Evolutionary conservation across 2,113 vertebrate species (phyloP).

Genomic region (Crocuta crocuta): DNA sequence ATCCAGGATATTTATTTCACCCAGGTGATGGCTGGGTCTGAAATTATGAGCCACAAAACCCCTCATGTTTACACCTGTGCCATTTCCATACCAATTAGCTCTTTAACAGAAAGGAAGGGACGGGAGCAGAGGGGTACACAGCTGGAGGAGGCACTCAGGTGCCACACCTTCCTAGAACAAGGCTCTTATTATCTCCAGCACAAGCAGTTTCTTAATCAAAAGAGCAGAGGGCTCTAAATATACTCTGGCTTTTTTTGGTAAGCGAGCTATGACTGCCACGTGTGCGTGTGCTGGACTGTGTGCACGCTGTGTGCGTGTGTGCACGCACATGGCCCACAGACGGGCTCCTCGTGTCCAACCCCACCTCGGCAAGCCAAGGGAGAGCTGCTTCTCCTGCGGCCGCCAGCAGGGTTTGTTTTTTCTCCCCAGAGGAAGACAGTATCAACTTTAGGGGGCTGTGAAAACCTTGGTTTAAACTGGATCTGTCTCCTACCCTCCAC

Average conservation of each 20-base stretch:
- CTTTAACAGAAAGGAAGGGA: conserved; percentile 71
- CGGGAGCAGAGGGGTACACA: conserved; percentile 51
- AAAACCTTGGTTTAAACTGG: conserved; percentile 20
- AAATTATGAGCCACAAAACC: conserved; percentile 66
- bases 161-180: conserved; percentile 70
- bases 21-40: conserved; percentile 67
- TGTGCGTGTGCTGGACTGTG: not conserved
- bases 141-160: conserved; percentile 76
- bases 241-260: conserved; percentile 66
- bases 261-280: not conserved
- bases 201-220: conserved; percentile 78
- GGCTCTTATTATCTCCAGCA: conserved; percentile 80
- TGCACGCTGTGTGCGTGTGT: not conserved
- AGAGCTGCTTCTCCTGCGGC: not conserved
- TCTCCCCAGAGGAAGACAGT: not conserved
- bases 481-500: not conserved
- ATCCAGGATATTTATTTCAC: conserved; percentile 59
- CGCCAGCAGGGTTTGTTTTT: not conserved
- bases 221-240: conserved; percentile 80
- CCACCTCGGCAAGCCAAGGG: not conserved
- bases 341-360: not conserved
- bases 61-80: conserved; percentile 79
- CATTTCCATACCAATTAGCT: conserved; percentile 76
- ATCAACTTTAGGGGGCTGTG: not conserved
- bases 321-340: not conserved